Evolutionary conservation across 2,888 invertebrate species (phyloP), one percentile per base, ranked within the genome.

Genomic region (Isotomurus palustris): DNA sequence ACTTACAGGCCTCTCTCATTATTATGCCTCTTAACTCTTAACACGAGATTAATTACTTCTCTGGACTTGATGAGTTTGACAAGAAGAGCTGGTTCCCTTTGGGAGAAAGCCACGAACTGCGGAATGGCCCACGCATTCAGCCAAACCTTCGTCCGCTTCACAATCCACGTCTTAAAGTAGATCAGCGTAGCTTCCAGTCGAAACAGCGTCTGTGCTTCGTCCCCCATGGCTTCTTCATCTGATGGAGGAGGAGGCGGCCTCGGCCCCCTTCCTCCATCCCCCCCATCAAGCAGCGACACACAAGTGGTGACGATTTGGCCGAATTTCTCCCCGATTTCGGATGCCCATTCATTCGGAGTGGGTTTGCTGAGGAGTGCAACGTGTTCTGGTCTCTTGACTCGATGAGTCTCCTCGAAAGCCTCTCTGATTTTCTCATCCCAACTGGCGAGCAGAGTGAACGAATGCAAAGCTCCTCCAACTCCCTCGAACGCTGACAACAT

Each of bases 41-140:
- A 44, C 19, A 8, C 24, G 25, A 29, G 12, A 48, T 48, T 21
- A 2, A 50, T 54, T 36, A 68, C 69, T 54, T 67, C 60, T 50
- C 64, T 60, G 10, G 56, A 55, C 35, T 67, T 64, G 44, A 69
- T 67, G 38, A 60, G 44, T 21, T 60, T 54, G 8, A 58, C 64
- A 5, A 71, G 55, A 19, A 71, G 47, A n/a, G 65, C 66, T 3
- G 71, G 60, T 36, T 71, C 71, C 43, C 71, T 55, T 64, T 69
- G 69, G 19, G 71, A 66, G 32, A 56, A 57, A 10, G 71, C 69
- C 52, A 71, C 63, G 43, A 71, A 71, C 52, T 69, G 67, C 3
- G 67, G 60, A 10, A 68, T 61, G n/a, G 71, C 67, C 71, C 71
- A 71, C n/a, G 58, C 58, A 44, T 69, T 71, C n/a, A 71, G 60